Evolutionary conservation across 92 coral and sea anemone species (phyloP), one percentile per base, ranked within the genome.

Genomic region (Diadumene lineata): DNA sequence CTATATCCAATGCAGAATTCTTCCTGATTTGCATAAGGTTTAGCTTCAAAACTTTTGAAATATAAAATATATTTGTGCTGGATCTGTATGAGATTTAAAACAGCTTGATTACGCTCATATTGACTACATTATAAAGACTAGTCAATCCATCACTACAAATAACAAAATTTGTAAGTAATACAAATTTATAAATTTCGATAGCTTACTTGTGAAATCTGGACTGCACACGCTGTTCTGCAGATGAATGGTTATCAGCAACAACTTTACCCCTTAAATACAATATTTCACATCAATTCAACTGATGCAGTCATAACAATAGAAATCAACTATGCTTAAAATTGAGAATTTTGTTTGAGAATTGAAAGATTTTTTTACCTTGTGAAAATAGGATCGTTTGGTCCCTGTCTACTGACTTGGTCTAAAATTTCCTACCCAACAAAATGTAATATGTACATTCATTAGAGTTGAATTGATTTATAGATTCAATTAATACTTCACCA

Each of bases 381-480:
- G 31, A 70, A 80, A 26, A 91, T 88, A 10, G 90, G 97, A 64
- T 91, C 97, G 50, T 87, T 89, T 28, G 97, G 93, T 19, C 93
- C 90, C 56, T 88, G 92, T 56, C 90, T 81, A 60, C 86, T 92
- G 34, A 91, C 89, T 87, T 94, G 97, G 63, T 89, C 98, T 75
- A 94, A 90, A 62, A 94, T 94, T 77, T 92, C 97, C 98, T 94
- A 22, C 33, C 56, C 26, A 24, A 69, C 56, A 46, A 63, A 29
- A 63, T 38, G 48, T 38, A 38, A 38, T 38, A 38, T 6, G 48
- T n/a, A n/a, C n/a, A n/a, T n/a, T n/a, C n/a, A n/a, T n/a, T n/a
- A n/a, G n/a, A n/a, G n/a, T n/a, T n/a, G n/a, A n/a, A n/a, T n/a
- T n/a, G n/a, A n/a, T n/a, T n/a, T n/a, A n/a, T n/a, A n/a, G n/a